phyloP scores from a whole-genome alignment of 2,797 vertebrate species.

The Eurystomus glaucurus region DNA sequence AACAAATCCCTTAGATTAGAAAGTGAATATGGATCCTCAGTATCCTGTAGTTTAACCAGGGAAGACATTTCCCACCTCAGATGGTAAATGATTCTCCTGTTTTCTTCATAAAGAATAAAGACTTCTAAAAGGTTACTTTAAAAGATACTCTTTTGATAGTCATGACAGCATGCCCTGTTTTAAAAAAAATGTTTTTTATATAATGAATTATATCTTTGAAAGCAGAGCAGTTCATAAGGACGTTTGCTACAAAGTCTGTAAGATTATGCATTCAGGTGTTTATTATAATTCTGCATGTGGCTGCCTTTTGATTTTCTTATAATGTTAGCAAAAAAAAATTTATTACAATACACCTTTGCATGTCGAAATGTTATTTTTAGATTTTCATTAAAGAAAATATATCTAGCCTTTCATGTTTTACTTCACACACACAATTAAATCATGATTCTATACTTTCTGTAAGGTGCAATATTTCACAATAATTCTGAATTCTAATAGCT shows the following conservation, averaged over 20 bases:
- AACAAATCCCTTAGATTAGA: background rate
- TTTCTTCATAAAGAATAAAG: background rate
- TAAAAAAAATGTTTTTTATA: background rate
- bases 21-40: background rate
- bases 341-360: background rate
- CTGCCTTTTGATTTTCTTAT: background rate
- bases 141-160: background rate
- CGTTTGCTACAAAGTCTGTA: background rate
- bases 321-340: background rate
- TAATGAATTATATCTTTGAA: background rate
- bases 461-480: background rate
- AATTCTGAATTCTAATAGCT: background rate
- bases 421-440: background rate
- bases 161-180: background rate
- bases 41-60: background rate
- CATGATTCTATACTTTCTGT: background rate
- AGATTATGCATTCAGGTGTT: background rate
- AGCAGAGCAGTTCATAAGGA: background rate
- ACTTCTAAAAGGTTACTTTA: background rate
- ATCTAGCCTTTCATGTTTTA: background rate
- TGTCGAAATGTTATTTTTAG: background rate
- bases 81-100: background rate
- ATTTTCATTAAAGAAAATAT: background rate
- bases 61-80: rapidly evolving
- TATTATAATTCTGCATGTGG: background rate